phyloP scores from a whole-genome alignment of 2,113 vertebrate genomes.

The Excalfactoria chinensis region DNA sequence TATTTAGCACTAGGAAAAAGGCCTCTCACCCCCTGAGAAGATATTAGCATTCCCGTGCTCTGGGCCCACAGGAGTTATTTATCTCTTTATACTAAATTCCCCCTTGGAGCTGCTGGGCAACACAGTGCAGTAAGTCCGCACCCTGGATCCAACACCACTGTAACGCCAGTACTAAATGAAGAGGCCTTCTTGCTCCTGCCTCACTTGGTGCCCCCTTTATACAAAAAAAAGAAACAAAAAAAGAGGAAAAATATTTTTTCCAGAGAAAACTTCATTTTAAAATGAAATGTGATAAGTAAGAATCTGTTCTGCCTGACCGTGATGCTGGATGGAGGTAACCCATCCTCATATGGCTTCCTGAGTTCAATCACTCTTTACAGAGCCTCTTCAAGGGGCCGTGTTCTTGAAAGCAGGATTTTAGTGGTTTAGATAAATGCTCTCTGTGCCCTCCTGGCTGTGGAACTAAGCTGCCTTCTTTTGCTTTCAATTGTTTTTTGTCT shows the following conservation, averaged over 20 bases:
- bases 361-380: neutral
- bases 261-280: neutral
- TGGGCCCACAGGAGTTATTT: neutral
- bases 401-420: neutral
- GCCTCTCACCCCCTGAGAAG: neutral
- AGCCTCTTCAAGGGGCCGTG: neutral
- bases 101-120: neutral
- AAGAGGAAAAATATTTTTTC: too few species aligned
- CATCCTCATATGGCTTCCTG: neutral
- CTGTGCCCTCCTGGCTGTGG: neutral
- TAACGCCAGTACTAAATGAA: neutral
- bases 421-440: neutral
- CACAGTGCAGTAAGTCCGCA: neutral
- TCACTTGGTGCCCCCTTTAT: neutral
- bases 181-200: neutral
- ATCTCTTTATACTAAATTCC: neutral
- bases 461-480: neutral
- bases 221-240: neutral
- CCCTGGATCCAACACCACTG: neutral
- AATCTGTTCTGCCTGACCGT: neutral
- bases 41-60: neutral
- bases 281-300: neutral
- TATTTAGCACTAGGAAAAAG: neutral
- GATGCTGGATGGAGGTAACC: neutral
- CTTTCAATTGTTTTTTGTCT: neutral